A percentile compares a stretch with the other conserved stretches of the same genome.
Evolutionary conservation across 2,113 vertebrate genomes (phyloP).

Genomic region (Microtus montanus): DNA sequence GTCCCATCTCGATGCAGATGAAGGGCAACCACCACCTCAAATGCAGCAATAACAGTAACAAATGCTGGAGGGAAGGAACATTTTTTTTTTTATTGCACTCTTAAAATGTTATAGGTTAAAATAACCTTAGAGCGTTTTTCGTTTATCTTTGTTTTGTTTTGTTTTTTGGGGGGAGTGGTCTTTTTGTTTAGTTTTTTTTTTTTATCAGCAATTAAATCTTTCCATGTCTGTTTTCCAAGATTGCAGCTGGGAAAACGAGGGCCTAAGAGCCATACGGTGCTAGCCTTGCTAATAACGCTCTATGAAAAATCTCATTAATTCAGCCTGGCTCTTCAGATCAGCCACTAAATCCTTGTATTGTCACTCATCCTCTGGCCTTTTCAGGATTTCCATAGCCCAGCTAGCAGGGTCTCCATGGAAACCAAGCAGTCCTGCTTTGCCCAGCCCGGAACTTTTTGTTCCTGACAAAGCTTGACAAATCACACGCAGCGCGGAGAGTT

Average conservation of each 20-base stretch:
- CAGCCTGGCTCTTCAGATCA: constrained; percentile 95
- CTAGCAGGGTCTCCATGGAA: constrained; percentile 97
- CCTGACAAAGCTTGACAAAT: constrained; percentile 99
- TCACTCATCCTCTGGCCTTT: constrained; percentile 96
- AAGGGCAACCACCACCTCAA: constrained; percentile 82
- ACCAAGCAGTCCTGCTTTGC: constrained; percentile 94
- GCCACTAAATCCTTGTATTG: constrained; percentile 98
- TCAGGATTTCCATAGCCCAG: constrained; percentile 93
- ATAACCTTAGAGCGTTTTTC: constrained; percentile 83
- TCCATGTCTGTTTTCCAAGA: constrained; percentile 91
- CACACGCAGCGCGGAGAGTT: constrained; percentile 95
- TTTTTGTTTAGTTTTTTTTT: constrained; percentile 60
- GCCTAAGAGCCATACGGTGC: constrained; percentile 85
- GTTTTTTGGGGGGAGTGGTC: neutral
- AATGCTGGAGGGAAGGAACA: constrained; percentile 73
- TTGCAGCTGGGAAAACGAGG: constrained; percentile 85
- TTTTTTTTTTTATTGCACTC: constrained; percentile 81
- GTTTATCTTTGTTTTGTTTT: too few relatives aligned
- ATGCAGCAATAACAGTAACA: constrained; percentile 79
- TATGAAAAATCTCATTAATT: constrained; percentile 99
- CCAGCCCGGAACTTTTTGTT: constrained; percentile 94
- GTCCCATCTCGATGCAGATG: constrained; percentile 82
- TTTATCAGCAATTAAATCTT: constrained; percentile 88
- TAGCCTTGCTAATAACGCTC: constrained; percentile 94
- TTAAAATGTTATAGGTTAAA: constrained; percentile 88